A percentile compares a stretch with the other conserved stretches of the same genome.
phyloP scores from a whole-genome alignment of 1,140 invertebrate species.

The Hyposmocoma kahamanoa region DNA sequence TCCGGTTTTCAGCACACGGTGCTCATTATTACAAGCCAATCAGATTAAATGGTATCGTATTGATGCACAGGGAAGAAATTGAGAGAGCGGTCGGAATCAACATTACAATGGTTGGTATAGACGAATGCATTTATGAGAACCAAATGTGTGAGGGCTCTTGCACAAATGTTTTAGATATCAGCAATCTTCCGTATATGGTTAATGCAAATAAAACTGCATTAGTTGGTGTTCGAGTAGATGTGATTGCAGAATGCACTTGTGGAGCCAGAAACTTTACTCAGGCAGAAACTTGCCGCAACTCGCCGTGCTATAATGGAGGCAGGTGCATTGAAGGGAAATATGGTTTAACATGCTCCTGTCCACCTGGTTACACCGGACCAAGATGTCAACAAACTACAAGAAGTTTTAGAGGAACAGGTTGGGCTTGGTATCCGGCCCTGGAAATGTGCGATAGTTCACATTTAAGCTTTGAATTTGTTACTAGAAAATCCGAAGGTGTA shows the following conservation, averaged over 20 bases:
- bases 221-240: constrained; percentile 92
- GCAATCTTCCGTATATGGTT: constrained; percentile 92
- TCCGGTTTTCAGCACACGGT: constrained; percentile 95
- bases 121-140: constrained; percentile 97
- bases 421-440: constrained; percentile 96
- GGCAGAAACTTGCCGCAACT: constrained; percentile 90
- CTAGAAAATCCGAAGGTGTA: constrained; percentile 91
- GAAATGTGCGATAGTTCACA: constrained; percentile 97
- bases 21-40: constrained; percentile 97
- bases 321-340: constrained; percentile 92
- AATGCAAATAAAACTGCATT: constrained; percentile 97
- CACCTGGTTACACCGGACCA: constrained; percentile 92
- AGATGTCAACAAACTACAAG: constrained; percentile 96
- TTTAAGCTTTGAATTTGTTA: constrained; percentile 96
- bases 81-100: constrained; percentile 94
- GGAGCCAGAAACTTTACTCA: constrained; percentile 93
- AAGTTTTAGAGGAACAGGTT: constrained; percentile 93
- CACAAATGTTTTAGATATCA: constrained; percentile 93
- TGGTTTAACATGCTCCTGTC: constrained; percentile 92
- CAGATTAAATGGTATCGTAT: constrained; percentile 92
- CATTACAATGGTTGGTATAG: constrained; percentile 98
- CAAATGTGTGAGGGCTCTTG: constrained; percentile 97
- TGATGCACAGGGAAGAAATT: constrained; percentile 96
- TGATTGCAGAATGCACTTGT: constrained; percentile 92
- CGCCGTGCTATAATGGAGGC: constrained; percentile 95